Evolutionary conservation across 2,888 invertebrate genomes (phyloP).

Genomic region (Ormyrus rosae): DNA sequence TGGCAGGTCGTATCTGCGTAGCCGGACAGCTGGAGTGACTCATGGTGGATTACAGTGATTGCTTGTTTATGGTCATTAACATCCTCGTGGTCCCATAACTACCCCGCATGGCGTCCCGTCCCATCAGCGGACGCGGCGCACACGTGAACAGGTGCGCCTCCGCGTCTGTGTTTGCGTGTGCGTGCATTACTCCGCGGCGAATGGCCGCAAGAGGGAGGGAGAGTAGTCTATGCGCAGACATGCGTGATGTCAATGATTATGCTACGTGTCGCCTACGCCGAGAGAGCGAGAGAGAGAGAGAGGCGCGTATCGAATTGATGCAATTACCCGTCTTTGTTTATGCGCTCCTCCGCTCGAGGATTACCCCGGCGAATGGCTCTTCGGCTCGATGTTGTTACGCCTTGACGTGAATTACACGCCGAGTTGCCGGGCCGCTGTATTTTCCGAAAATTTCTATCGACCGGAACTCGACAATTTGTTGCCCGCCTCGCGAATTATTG

Average conservation of each 20-base stretch:
- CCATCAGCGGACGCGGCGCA: constrained; percentile 63
- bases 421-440: constrained; percentile 28
- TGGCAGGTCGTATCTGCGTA: constrained; percentile 72
- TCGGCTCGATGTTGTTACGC: constrained; percentile 36
- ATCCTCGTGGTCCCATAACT: constrained; percentile 75
- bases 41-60: constrained; percentile 75
- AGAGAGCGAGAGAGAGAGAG: neutral
- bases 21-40: constrained; percentile 75
- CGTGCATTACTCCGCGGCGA: constrained; percentile 1
- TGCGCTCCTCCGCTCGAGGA: constrained; percentile 49
- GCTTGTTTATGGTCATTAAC: constrained; percentile 76
- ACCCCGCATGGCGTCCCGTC: constrained; percentile 68
- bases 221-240: constrained; percentile 54
- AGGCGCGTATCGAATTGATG: constrained; percentile 54
- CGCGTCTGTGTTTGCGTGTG: neutral
- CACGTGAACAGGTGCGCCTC: neutral
- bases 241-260: constrained; percentile 56
- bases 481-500: constrained; percentile 6
- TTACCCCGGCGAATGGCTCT: constrained; percentile 57
- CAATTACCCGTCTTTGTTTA: constrained; percentile 56
- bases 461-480: constrained; percentile 7
- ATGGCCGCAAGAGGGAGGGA: constrained; percentile 19
- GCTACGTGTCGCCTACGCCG: constrained; percentile 45
- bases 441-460: constrained; percentile 4
- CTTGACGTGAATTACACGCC: constrained; percentile 41